These are phyloP conservation scores for Tiliqua scincoides DNA, from an alignment of 2,113 vertebrate genomes.

Conservation along the genomic window DNA sequence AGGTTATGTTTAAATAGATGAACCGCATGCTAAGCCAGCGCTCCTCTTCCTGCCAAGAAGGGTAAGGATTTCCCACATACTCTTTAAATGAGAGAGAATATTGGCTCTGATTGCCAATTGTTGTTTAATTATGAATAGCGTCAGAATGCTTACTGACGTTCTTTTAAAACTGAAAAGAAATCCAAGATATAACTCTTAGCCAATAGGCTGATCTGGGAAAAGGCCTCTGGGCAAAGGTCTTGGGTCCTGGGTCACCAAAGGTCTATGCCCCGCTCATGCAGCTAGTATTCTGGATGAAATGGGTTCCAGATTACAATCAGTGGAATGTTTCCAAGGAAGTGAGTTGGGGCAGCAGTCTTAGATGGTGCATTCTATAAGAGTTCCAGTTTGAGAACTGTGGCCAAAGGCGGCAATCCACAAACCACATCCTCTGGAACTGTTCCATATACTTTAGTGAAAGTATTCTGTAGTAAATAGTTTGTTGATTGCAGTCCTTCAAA, in stretches of 20 bases:
- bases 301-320: conserved; percentile 1
- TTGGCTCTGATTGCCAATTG: background rate
- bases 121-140: background rate
- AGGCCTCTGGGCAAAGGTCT: too few species aligned
- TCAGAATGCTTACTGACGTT: background rate
- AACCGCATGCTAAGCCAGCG: background rate
- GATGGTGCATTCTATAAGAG: background rate
- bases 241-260: background rate
- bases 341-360: background rate
- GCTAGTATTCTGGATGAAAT: background rate
- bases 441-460: conserved; percentile 2
- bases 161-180: background rate
- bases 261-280: background rate
- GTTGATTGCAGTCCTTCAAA: background rate
- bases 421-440: conserved; percentile 21
- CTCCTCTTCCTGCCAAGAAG: conserved; percentile 1
- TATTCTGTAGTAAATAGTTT: conserved; percentile 19
- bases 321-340: background rate
- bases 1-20: conserved; percentile 22
- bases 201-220: background rate
- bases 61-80: background rate
- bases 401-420: conserved; percentile 3
- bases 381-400: background rate
- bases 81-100: background rate
- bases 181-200: rapidly evolving